Percentiles rank a stretch among this genome's conserved stretches.
These are phyloP conservation scores for Ambastaia sidthimunki DNA, from an alignment of 2,797 vertebrate genomes.

Conservation along the genomic window DNA sequence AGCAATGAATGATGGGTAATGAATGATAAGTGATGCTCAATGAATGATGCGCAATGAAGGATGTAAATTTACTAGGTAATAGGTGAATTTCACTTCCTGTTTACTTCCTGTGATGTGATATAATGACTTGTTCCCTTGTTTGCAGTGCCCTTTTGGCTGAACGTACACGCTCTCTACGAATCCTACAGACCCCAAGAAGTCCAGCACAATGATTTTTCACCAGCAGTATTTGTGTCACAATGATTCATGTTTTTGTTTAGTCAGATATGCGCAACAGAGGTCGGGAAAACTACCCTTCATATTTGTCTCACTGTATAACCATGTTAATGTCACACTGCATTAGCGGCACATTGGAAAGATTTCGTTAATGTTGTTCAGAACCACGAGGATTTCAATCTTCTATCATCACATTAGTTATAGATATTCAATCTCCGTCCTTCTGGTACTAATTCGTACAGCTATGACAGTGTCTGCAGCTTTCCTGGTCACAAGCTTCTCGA, in stretches of 20 bases:
- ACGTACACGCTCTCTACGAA: too few species aligned
- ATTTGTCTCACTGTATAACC: conserved; percentile 34
- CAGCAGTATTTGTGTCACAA: conserved; percentile 11
- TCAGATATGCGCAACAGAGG: conserved; percentile 18
- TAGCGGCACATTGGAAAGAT: neutral
- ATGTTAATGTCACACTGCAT: conserved; percentile 31
- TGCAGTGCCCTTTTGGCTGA: too few species aligned
- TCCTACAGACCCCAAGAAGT: neutral
- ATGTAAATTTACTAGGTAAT: too few species aligned
- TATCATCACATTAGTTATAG: conserved; percentile 7
- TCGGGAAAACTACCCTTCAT: conserved; percentile 12
- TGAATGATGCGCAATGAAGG: too few species aligned
- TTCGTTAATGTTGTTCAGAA: conserved; percentile 18
- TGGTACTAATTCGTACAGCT: neutral
- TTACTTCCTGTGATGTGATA: too few species aligned
- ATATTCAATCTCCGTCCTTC: conserved; percentile 19
- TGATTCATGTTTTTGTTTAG: conserved; percentile 30
- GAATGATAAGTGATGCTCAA: too few species aligned
- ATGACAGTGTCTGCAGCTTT: neutral
- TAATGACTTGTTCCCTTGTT: too few species aligned
- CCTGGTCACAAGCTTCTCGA: neutral
- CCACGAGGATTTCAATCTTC: neutral
- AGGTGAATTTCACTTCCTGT: too few species aligned
- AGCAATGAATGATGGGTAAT: too few species aligned
- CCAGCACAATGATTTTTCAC: conserved; percentile 12